A percentile compares a stretch with the other conserved stretches of the same genome.
Evolutionary conservation across 2,888 invertebrate genomes (phyloP).

Genomic region (Craniophora ligustri): DNA sequence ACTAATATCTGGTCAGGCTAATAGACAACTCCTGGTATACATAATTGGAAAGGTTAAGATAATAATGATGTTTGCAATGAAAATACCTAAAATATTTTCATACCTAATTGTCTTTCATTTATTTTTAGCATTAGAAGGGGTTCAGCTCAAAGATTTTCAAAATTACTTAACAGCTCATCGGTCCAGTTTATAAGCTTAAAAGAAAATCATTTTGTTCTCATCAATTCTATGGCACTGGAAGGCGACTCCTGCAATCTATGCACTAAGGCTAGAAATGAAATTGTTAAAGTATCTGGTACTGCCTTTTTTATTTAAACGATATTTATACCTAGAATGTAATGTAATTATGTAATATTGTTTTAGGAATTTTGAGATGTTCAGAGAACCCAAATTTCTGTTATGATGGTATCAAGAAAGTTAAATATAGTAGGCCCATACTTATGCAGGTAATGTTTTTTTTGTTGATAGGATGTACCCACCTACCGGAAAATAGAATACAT

Average conservation of each 20-base stretch:
- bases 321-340: neutral
- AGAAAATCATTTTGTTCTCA: constrained; percentile 94
- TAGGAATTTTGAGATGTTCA: constrained; percentile 73
- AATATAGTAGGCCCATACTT: constrained; percentile 93
- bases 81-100: too few species aligned
- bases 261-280: constrained; percentile 90
- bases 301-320: neutral
- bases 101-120: neutral
- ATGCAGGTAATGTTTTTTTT: constrained; percentile 90
- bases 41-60: too few species aligned
- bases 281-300: constrained; percentile 90
- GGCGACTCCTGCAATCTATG: constrained; percentile 97
- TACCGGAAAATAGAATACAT: too few species aligned
- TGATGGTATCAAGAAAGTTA: constrained; percentile 74
- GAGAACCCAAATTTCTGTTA: constrained; percentile 63
- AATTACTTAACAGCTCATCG: constrained; percentile 91
- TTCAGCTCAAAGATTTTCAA: constrained; percentile 91
- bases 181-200: constrained; percentile 92
- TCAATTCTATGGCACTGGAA: constrained; percentile 99
- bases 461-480: neutral
- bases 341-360: constrained; percentile 39
- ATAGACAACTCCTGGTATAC: too few species aligned
- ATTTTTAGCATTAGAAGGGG: constrained; percentile 83
- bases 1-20: too few species aligned
- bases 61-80: too few species aligned